These are phyloP conservation scores for Holothuria scabra DNA, from an alignment of 53 echinoderm and acorn worm genomes.

Conservation along the genomic window DNA sequence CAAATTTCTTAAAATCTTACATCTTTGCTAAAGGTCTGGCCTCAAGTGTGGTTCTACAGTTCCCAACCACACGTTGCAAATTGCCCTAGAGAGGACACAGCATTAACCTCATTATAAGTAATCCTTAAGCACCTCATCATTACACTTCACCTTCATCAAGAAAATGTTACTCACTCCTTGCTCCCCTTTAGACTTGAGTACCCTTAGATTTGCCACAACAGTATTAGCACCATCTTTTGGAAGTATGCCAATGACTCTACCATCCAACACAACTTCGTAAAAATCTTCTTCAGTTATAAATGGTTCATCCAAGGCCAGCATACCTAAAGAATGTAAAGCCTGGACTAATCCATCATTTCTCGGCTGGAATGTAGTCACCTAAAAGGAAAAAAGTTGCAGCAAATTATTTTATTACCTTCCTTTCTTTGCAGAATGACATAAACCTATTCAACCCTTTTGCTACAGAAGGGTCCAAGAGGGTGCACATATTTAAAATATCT, in stretches of 20 bases:
- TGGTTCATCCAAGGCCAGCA: conserved; percentile 86
- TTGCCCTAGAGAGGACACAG: background rate
- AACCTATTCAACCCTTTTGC: no score
- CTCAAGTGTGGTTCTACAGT: no score
- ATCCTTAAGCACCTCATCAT: background rate
- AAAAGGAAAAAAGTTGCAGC: no score
- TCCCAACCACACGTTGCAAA: no score
- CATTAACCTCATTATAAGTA: background rate
- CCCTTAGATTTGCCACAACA: conserved; percentile 62
- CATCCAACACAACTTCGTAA: conserved; percentile 87
- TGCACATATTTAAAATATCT: no score
- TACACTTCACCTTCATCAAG: background rate
- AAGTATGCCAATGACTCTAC: conserved; percentile 77
- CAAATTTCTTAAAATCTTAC: no score
- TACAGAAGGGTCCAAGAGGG: no score
- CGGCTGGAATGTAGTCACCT: conserved; percentile 86
- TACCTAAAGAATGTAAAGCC: conserved; percentile 71
- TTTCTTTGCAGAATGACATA: no score
- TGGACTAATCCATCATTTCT: conserved; percentile 58
- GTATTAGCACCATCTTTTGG: conserved; percentile 65
- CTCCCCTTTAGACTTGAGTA: conserved; percentile 76
- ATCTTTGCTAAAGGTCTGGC: no score
- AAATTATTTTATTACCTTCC: no score
- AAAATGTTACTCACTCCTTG: conserved; percentile 62
- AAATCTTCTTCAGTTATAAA: conserved; percentile 52